Percentiles rank a stretch among this genome's conserved stretches.
Conservation (phyloP, 2,888 invertebrate genomes). For the Mallateleia sp. region DNA sequence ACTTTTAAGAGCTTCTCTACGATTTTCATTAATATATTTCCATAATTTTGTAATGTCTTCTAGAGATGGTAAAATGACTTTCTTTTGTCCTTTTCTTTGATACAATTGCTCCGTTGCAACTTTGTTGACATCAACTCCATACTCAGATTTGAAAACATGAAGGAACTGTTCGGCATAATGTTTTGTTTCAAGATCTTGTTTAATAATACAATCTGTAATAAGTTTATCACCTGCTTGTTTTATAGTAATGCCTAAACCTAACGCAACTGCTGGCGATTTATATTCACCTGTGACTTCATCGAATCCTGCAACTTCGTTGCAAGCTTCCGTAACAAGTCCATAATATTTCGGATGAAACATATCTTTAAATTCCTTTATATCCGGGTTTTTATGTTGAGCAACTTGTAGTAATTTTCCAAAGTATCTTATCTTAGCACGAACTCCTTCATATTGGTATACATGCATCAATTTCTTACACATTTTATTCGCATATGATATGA, state of each 20-base stretch:
- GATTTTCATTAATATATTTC: constrained; percentile 32
- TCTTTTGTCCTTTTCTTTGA: constrained; percentile 35
- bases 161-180: constrained; percentile 18
- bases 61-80: constrained; percentile 49
- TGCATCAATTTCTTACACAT: constrained; percentile 41
- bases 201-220: constrained; percentile 35
- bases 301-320: constrained; percentile 37
- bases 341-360: constrained; percentile 17
- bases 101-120: constrained; percentile 44
- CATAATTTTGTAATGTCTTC: constrained; percentile 54
- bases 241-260: constrained; percentile 38
- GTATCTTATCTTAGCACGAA: constrained; percentile 18
- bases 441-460: constrained; percentile 16
- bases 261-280: constrained; percentile 29
- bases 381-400: not conserved
- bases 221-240: constrained; percentile 31
- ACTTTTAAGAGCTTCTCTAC: not conserved
- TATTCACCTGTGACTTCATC: constrained; percentile 4
- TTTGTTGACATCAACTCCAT: constrained; percentile 53
- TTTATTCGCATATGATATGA: constrained; percentile 39
- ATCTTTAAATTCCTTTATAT: not conserved
- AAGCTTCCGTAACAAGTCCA: constrained; percentile 11
- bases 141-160: constrained; percentile 48
- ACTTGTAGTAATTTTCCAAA: constrained; percentile 17
- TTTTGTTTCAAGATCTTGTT: not conserved